These are phyloP conservation scores for Sapajus apella DNA, from an alignment of 2,113 vertebrate species.

Conservation along the genomic window DNA sequence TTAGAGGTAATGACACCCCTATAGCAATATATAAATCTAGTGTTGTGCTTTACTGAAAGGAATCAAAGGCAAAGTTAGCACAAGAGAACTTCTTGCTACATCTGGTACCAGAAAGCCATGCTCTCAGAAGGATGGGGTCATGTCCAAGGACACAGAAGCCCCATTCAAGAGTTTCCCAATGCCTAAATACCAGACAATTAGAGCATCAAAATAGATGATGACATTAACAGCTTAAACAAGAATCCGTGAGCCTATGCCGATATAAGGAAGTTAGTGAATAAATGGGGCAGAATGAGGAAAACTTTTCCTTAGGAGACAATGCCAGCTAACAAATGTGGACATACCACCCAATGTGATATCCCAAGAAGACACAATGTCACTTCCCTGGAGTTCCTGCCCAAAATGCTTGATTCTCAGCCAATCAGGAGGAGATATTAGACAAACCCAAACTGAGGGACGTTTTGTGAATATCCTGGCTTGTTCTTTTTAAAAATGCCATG, in stretches of 20 bases:
- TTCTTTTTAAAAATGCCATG: constrained; percentile 24
- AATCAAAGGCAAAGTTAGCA: background rate
- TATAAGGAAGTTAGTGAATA: background rate
- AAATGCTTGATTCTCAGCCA: background rate
- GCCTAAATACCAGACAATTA: background rate
- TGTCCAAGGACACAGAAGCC: background rate
- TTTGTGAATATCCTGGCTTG: constrained; percentile 14
- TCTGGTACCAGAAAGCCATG: background rate
- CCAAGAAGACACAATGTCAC: background rate
- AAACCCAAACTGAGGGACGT: background rate
- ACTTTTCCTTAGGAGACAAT: background rate
- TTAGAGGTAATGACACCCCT: background rate
- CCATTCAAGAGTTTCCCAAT: background rate
- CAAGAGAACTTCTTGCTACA: background rate
- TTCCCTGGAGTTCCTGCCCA: background rate
- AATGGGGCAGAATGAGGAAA: background rate
- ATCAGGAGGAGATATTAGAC: background rate
- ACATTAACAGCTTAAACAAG: background rate
- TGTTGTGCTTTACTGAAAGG: background rate
- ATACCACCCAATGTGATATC: background rate
- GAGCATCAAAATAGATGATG: background rate
- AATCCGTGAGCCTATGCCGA: background rate
- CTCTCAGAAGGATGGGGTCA: background rate
- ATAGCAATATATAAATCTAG: background rate
- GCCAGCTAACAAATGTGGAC: background rate